Conservation (phyloP, 1,140 invertebrate species). For the Drosophila kanapiae region DNA sequence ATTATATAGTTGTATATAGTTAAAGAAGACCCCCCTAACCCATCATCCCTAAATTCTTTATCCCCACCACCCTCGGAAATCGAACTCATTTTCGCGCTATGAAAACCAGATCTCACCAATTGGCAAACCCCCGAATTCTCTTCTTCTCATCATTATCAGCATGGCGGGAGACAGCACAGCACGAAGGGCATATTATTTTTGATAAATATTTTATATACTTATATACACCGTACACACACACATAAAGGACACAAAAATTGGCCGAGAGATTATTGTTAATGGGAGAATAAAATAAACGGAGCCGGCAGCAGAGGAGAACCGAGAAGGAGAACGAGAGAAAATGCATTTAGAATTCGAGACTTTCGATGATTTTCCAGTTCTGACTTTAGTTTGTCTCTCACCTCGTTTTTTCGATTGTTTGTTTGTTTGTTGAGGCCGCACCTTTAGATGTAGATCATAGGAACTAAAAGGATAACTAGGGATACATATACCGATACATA, state of each 20-base stretch:
- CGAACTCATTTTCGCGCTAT: conserved; percentile 70
- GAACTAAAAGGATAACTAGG: conserved; percentile 30
- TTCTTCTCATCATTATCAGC: conserved; percentile 40
- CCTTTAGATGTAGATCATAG: conserved; percentile 39
- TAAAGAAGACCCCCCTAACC: conserved; percentile 1
- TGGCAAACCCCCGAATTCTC: conserved; percentile 66
- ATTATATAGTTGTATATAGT: conserved; percentile 79
- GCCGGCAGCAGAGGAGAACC: conserved; percentile 19
- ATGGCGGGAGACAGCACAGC: conserved; percentile 23
- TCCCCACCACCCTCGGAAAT: conserved; percentile 4
- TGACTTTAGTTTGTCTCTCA: conserved; percentile 15
- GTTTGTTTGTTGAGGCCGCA: conserved; percentile 61
- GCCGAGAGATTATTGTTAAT: conserved; percentile 40
- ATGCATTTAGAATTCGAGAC: conserved; percentile 66
- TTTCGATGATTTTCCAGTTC: conserved; percentile 37
- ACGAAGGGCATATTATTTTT: conserved; percentile 77
- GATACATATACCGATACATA: conserved; percentile 52
- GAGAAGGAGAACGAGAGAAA: conserved; percentile 40
- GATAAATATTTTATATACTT: conserved; percentile 80
- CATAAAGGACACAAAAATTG: conserved; percentile 28
- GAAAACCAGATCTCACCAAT: conserved; percentile 82
- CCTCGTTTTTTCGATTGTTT: conserved; percentile 14
- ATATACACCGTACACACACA: conserved; percentile 37
- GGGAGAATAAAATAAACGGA: conserved; percentile 30
- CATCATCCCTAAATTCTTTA: conserved; percentile 15